Evolutionary conservation across 2,888 invertebrate species (phyloP), one percentile per base, ranked within the genome.

Genomic region (Polydrusus tereticollis): DNA sequence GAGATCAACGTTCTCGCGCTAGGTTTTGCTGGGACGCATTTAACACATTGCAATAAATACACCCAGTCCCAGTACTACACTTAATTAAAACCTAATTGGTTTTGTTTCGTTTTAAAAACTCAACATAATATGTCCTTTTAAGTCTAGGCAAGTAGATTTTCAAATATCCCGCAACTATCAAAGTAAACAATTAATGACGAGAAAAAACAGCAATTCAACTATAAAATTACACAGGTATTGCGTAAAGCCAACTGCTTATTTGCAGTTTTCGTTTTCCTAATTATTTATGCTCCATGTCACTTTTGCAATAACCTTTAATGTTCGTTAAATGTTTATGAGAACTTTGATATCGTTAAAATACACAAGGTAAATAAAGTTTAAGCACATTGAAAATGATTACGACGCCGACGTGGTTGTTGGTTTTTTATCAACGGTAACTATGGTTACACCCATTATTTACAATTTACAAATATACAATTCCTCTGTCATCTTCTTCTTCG

Each of bases 281-380:
- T 38, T 50, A 50, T 52, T 52, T 64, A 52, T 64, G 63, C 52
- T 64, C 50, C 16, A 64, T 64, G 52, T 64, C 21, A 36, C 63
- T 64, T 64, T 50, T 64, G 63, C 52, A 64, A 64, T 38, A 62
- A 62, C 29, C 26, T 29, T 60, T 62, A 47, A 47, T 62, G 33
- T 47, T 62, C 21, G 29, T 62, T 62, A 33, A 45, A 62, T 62
- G 62, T 62, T 62, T 62, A 62, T 62, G 29, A 62, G 47, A 2
- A 47, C n/a, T n/a, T n/a, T n/a, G 14, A 43, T 47, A 7, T 10
- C 18, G 26, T 1, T 29, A 7, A 33, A 45, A 29, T 33, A 45
- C 29, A n/a, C n/a, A n/a, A n/a, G n/a, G n/a, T n/a, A n/a, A n/a
- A n/a, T n/a, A n/a, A n/a, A n/a, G n/a, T n/a, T n/a, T n/a, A n/a